Conservation (phyloP, 2,113 vertebrate species). For the Burhinus bistriatus region DNA sequence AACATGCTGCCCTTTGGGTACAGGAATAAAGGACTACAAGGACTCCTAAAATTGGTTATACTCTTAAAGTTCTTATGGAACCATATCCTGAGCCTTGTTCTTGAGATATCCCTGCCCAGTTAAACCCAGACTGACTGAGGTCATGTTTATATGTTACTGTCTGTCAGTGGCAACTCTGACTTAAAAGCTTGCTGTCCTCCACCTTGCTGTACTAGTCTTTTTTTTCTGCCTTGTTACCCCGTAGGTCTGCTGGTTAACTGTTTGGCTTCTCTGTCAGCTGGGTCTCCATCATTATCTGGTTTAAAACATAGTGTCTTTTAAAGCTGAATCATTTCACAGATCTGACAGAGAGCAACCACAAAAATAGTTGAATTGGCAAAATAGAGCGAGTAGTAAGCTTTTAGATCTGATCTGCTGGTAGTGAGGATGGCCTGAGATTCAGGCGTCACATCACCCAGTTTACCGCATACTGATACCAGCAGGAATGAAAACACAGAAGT, state of each 20-base stretch:
- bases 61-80: background rate
- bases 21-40: background rate
- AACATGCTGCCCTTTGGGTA: background rate
- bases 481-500: background rate
- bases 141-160: background rate
- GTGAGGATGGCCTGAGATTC: background rate
- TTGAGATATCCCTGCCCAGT: background rate
- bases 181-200: background rate
- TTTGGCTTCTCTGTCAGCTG: background rate
- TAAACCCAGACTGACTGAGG: background rate
- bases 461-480: no score
- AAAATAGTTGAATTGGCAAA: background rate
- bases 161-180: background rate
- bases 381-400: background rate
- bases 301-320: background rate
- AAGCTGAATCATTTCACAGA: background rate
- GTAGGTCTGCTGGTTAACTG: background rate
- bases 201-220: background rate
- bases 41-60: background rate
- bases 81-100: background rate
- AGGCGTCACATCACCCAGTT: background rate
- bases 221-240: background rate
- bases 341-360: background rate
- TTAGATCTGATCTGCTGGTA: background rate
- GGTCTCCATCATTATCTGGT: background rate